Percentiles rank a stretch among this genome's conserved stretches.
Evolutionary conservation across 1,140 invertebrate species (phyloP).

Genomic region (Listronotus oregonensis): DNA sequence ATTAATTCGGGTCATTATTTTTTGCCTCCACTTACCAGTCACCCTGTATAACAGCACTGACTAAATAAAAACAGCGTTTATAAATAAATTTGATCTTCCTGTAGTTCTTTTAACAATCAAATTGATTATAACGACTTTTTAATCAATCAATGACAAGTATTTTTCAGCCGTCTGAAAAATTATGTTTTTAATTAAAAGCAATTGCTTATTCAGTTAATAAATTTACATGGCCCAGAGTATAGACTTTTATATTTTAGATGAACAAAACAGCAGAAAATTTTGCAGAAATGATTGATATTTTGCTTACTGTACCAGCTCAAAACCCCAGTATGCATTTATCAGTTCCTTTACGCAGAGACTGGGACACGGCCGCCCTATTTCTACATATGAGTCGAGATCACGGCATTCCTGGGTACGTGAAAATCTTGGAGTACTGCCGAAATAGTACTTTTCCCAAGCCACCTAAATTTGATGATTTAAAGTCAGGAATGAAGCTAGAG

Average conservation of each 20-base stretch:
- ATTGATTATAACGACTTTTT: too few relatives aligned
- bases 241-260: constrained; percentile 39
- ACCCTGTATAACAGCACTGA: too few relatives aligned
- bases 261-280: constrained; percentile 56
- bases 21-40: too few relatives aligned
- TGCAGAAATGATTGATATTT: constrained; percentile 54
- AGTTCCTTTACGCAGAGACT: constrained; percentile 51
- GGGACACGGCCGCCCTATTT: constrained; percentile 62
- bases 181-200: too few relatives aligned
- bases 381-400: constrained; percentile 84
- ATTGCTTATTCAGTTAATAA: too few relatives aligned
- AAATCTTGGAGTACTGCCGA: constrained; percentile 73
- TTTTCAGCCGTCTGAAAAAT: too few relatives aligned
- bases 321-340: constrained; percentile 59
- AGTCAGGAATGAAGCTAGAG: constrained; percentile 63
- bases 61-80: too few relatives aligned
- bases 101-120: too few relatives aligned
- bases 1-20: too few relatives aligned
- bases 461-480: constrained; percentile 67
- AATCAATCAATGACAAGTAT: too few relatives aligned
- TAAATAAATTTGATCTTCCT: too few relatives aligned
- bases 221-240: too few relatives aligned
- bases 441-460: constrained; percentile 50
- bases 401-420: constrained; percentile 84
- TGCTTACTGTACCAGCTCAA: constrained; percentile 60